Evolutionary conservation across 2,888 invertebrate species (phyloP).

Genomic region (Steinernema hermaphroditum): DNA sequence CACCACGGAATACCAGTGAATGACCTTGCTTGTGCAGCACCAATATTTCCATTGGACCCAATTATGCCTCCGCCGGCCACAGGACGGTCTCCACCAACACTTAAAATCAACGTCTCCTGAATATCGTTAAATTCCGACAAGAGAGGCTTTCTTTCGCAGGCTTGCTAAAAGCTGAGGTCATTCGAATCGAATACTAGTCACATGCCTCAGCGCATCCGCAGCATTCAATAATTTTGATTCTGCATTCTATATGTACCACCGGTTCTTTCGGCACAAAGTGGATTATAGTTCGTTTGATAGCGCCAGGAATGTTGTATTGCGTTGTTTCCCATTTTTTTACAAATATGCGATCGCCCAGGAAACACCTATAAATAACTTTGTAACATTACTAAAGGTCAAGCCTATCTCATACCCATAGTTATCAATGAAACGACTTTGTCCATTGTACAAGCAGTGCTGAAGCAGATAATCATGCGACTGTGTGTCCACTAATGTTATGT

Average conservation of each 20-base stretch:
- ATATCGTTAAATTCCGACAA: constrained; percentile 35
- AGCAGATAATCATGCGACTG: constrained; percentile 52
- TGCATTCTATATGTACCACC: constrained; percentile 46
- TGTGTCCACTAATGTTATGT: constrained; percentile 51
- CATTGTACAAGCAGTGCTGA: constrained; percentile 50
- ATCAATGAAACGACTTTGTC: constrained; percentile 45
- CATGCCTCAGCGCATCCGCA: constrained; percentile 59
- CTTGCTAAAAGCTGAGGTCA: constrained; percentile 36
- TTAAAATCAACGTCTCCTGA: constrained; percentile 35
- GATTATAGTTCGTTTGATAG: constrained; percentile 55
- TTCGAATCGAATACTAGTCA: constrained; percentile 4
- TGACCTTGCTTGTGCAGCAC: neutral
- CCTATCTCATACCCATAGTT: constrained; percentile 49
- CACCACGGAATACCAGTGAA: constrained; percentile 53
- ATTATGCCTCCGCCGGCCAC: too few relatives aligned
- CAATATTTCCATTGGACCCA: neutral
- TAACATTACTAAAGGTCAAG: constrained; percentile 4
- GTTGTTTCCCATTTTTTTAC: constrained; percentile 46
- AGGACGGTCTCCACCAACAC: constrained; percentile 1
- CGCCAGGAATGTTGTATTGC: constrained; percentile 46
- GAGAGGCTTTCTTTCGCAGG: constrained; percentile 42
- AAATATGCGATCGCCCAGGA: constrained; percentile 40
- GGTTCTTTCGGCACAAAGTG: constrained; percentile 47
- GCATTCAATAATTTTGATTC: constrained; percentile 47
- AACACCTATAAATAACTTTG: constrained; percentile 40